Percentiles rank a stretch among this genome's conserved stretches.
phyloP scores from a whole-genome alignment of 2,797 vertebrate genomes.

The Erethizon dorsatum region DNA sequence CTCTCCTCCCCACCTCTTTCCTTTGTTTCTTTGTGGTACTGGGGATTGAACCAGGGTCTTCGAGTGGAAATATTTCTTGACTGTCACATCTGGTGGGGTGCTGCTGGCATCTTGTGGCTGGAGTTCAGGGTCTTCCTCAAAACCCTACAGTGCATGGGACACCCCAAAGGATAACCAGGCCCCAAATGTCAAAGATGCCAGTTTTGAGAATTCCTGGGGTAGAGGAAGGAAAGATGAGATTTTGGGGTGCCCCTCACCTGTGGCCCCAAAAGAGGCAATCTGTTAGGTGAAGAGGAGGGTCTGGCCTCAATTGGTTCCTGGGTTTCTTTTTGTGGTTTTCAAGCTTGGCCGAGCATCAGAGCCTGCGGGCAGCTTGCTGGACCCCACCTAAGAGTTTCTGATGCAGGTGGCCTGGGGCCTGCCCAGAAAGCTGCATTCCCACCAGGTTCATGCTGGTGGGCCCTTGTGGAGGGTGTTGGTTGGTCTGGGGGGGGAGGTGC shows the following conservation, averaged over 20 bases:
- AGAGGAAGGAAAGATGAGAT: background rate
- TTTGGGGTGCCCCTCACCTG: background rate
- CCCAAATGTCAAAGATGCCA: background rate
- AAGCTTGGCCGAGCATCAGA: fast-evolving
- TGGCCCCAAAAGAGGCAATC: background rate
- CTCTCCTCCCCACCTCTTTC: background rate
- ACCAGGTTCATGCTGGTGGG: fast-evolving
- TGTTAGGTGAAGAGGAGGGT: background rate
- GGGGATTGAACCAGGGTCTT: background rate
- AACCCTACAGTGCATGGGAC: background rate
- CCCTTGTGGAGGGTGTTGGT: fast-evolving
- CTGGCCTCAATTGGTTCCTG: background rate
- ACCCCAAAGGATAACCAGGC: background rate
- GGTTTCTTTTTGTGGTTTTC: background rate
- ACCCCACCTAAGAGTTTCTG: background rate
- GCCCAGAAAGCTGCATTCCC: background rate
- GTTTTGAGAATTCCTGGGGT: background rate
- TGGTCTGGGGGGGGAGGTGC: background rate
- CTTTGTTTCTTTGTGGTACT: background rate
- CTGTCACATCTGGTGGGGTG: background rate
- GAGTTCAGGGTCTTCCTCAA: background rate
- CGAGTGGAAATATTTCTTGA: background rate
- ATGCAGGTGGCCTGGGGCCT: background rate
- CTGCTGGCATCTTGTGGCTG: background rate
- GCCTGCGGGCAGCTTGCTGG: fast-evolving